These are phyloP conservation scores for Prionace glauca DNA, from an alignment of 2,797 vertebrate species.

Conservation along the genomic window DNA sequence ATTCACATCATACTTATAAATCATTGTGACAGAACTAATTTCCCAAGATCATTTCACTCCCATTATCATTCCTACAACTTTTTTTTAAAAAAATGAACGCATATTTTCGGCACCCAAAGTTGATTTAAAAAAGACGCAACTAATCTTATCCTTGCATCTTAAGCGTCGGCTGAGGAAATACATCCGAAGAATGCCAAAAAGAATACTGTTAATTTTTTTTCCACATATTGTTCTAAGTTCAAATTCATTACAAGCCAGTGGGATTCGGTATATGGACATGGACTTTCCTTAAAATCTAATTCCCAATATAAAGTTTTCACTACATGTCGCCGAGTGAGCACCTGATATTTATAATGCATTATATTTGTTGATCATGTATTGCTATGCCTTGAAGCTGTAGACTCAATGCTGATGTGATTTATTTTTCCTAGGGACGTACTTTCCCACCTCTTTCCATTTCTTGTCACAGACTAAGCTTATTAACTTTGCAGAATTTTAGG, in stretches of 20 bases:
- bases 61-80: neutral
- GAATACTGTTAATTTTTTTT: neutral
- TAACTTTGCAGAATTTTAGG: neutral
- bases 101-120: neutral
- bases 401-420: no score
- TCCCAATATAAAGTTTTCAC: neutral
- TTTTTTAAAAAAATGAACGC: neutral
- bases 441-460: neutral
- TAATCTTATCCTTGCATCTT: neutral
- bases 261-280: neutral
- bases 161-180: neutral
- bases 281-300: neutral
- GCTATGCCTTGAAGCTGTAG: neutral
- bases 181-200: neutral
- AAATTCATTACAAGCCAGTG: neutral
- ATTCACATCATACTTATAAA: neutral
- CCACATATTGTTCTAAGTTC: neutral
- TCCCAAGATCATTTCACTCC: neutral
- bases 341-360: neutral
- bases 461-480: neutral
- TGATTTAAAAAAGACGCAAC: neutral
- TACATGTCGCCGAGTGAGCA: neutral
- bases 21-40: neutral
- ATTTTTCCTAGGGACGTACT: neutral
- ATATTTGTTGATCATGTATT: neutral